A percentile compares a stretch with the other conserved stretches of the same genome.
Evolutionary conservation across 1,140 invertebrate species (phyloP).

Genomic region (Drosophila rufa): DNA sequence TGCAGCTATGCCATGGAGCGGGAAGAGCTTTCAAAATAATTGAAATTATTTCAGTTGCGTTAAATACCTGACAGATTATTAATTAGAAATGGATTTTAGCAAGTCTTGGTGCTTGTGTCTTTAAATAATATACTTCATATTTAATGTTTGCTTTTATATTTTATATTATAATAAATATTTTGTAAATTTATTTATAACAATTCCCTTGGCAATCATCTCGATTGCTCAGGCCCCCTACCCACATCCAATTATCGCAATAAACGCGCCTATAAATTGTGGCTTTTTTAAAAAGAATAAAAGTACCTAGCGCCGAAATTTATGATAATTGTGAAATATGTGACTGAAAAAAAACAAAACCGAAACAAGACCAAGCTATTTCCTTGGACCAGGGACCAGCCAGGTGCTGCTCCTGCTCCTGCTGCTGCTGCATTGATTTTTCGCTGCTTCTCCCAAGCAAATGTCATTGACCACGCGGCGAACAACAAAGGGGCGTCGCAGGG

Average conservation of each 20-base stretch:
- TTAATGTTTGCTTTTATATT: no score
- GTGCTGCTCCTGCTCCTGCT: conserved; percentile 5
- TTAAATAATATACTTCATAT: no score
- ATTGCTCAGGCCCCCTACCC: conserved; percentile 4
- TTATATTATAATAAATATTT: neutral
- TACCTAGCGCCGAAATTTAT: conserved; percentile 28
- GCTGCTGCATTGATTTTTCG: conserved; percentile 69
- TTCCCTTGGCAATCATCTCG: neutral
- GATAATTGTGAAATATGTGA: conserved; percentile 46
- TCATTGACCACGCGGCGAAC: conserved; percentile 68
- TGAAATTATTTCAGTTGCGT: neutral
- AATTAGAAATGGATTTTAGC: neutral
- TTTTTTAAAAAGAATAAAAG: conserved; percentile 7
- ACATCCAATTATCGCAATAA: conserved; percentile 35
- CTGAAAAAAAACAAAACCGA: neutral
- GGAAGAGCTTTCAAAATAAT: neutral
- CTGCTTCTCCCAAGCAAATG: conserved; percentile 52
- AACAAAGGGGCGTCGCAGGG: conserved; percentile 70
- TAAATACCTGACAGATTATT: neutral
- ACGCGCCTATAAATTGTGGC: conserved; percentile 23
- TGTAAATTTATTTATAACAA: no score
- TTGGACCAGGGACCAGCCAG: no score
- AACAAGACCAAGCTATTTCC: neutral
- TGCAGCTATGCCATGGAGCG: no score
- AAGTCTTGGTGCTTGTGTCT: no score